Evolutionary conservation across 1,140 invertebrate species (phyloP).

Genomic region (Solen grandis): DNA sequence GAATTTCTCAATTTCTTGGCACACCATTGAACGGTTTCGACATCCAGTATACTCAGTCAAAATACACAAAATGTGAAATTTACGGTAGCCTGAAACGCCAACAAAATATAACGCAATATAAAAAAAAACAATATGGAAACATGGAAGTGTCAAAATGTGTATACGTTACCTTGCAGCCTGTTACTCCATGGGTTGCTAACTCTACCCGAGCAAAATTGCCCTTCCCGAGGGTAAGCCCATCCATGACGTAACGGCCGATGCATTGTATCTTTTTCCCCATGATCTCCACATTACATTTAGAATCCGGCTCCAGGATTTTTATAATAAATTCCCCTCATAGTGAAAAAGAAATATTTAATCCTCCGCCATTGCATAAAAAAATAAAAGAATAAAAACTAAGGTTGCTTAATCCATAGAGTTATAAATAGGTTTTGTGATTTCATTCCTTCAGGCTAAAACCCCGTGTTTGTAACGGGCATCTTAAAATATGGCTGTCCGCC

Average conservation of each 20-base stretch:
- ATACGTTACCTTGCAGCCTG: constrained; percentile 80
- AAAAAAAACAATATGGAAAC: too few relatives aligned
- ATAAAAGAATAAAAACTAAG: not conserved
- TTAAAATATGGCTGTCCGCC: not conserved
- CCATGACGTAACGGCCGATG: constrained; percentile 80
- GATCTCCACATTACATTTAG: constrained; percentile 10
- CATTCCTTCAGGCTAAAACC: not conserved
- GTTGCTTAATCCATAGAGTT: not conserved
- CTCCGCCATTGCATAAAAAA: not conserved
- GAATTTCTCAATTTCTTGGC: too few relatives aligned
- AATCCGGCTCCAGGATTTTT: not conserved
- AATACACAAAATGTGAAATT: too few relatives aligned
- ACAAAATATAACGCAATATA: too few relatives aligned
- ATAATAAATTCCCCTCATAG: not conserved
- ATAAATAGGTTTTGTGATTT: not conserved
- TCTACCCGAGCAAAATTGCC: constrained; percentile 81
- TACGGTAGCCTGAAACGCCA: too few relatives aligned
- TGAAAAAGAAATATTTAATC: not conserved
- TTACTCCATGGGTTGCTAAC: constrained; percentile 79
- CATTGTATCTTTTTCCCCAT: constrained; percentile 81
- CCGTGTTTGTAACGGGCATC: not conserved
- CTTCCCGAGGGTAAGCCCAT: constrained; percentile 79
- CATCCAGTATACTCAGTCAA: too few relatives aligned
- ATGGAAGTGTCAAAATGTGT: too few relatives aligned
- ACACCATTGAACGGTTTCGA: too few relatives aligned